A percentile compares a stretch with the other conserved stretches of the same genome.
These are phyloP conservation scores for Typhlichthys eigenmanni DNA, from an alignment of 2,797 vertebrate genomes.

Conservation along the genomic window DNA sequence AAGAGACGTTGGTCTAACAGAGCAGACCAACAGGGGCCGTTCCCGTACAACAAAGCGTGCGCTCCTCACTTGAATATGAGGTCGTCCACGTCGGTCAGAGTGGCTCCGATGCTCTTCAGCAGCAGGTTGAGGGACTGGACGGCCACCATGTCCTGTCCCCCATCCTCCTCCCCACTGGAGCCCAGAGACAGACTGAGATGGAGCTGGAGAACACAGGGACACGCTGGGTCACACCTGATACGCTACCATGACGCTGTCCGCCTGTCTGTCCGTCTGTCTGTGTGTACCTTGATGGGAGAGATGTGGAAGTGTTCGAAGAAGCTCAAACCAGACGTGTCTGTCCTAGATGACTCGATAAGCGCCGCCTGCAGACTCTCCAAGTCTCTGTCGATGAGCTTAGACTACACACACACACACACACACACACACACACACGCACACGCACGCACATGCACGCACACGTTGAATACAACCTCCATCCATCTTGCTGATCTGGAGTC, in stretches of 20 bases:
- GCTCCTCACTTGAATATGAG: constrained; percentile 91
- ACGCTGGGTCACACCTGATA: background rate
- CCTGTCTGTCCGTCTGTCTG: background rate
- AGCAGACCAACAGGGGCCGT: background rate
- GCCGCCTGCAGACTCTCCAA: constrained; percentile 84
- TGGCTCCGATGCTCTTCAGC: constrained; percentile 94
- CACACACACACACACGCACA: constrained; percentile 11
- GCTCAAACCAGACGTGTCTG: constrained; percentile 85
- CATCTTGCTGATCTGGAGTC: no score
- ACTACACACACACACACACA: constrained; percentile 58
- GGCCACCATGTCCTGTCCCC: constrained; percentile 80
- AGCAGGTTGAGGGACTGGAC: constrained; percentile 90
- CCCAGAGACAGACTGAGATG: constrained; percentile 93
- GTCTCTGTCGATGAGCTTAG: constrained; percentile 85
- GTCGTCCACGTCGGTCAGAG: constrained; percentile 94
- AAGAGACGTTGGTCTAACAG: background rate
- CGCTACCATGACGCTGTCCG: background rate
- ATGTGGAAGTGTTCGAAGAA: constrained; percentile 98
- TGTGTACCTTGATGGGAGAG: constrained; percentile 92
- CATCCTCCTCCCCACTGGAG: constrained; percentile 81
- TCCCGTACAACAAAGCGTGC: background rate
- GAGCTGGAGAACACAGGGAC: constrained; percentile 63
- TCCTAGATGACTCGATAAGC: constrained; percentile 86
- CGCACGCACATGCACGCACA: constrained; percentile 2
- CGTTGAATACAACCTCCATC: no score